Conservation (phyloP, 30 jellyfish, hydroid and myxozoan species). For the Aurelia aurita region DNA sequence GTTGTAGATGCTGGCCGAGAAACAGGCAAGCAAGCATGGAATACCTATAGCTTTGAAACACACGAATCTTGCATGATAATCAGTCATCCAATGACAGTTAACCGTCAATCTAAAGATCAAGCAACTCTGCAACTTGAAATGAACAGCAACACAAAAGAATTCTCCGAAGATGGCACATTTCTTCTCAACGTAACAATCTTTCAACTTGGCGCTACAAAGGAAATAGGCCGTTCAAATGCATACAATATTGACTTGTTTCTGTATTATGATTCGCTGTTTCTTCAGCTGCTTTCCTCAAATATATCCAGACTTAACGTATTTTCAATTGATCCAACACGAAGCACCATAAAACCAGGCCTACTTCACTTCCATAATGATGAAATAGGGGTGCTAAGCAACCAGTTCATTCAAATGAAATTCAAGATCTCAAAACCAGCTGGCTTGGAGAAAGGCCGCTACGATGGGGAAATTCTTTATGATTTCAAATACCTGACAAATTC, state of each 20-base stretch:
- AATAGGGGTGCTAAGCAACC: slow-evolving; percentile 6
- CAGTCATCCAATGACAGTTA: no score
- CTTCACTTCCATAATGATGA: slow-evolving; percentile 13
- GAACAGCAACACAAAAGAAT: no score
- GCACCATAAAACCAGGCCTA: not conserved
- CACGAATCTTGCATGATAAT: no score
- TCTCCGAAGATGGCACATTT: no score
- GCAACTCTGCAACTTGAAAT: not conserved
- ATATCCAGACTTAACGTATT: not conserved
- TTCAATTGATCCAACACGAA: not conserved
- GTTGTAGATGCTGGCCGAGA: no score
- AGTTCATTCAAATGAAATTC: slow-evolving; percentile 7
- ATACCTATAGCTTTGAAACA: no score
- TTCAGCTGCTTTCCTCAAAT: slow-evolving; percentile 15
- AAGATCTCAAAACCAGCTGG: slow-evolving; percentile 1
- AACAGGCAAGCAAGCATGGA: no score
- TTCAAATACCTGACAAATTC: slow-evolving; percentile 13
- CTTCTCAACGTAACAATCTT: no score
- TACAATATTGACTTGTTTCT: slow-evolving; percentile 18
- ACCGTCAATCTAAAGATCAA: not conserved
- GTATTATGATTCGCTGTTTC: slow-evolving; percentile 38
- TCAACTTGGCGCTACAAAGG: no score
- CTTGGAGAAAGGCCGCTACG: not conserved
- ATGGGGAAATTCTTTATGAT: slow-evolving; percentile 3
- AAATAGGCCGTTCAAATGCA: slow-evolving; percentile 34